Base-by-base conservation (phyloP, 2,888 invertebrate species). In the Leuctra nigra region DNA sequence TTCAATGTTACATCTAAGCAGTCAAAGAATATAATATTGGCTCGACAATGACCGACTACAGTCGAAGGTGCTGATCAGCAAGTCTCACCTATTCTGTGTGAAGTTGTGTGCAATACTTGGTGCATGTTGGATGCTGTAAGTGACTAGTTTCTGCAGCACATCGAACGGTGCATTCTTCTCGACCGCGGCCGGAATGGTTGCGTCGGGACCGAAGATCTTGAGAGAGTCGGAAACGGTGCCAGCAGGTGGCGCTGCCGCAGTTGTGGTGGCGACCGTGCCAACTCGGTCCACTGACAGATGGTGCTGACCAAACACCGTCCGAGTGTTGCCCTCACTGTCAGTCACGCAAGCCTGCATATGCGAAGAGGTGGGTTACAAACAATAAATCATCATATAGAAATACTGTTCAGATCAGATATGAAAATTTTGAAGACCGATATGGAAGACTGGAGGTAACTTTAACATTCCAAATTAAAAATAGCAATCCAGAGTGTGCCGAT, bases 301-400 rank as follows among this genome's bases (percentile, higher is more conserved):
- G 66, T 84, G 86, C 64, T 88, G 88, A 0, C 89, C 89, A 52
- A 81, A 70, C 9, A 81, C 80, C 4, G 75, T 72, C 56, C 78
- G 75, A 39, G 76, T 78, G 33, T 72, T 69, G 29, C 75, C 78
- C 7, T 72, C 74, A 62, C 74, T 77, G 64, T 84, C 79, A 16
- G 74, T 71, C 7, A 78, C 69, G 57, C 74, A 72, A 1, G 80
- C 80, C 71, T 72, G 63, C 4, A 63, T 3, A n/a, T n/a, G n/a
- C n/a, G n/a, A n/a, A n/a, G n/a, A n/a, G n/a, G n/a, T n/a, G n/a
- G n/a, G n/a, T n/a, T n/a, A n/a, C n/a, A n/a, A n/a, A n/a, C n/a
- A n/a, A n/a, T n/a, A n/a, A n/a, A n/a, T n/a, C n/a, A n/a, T n/a
- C n/a, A n/a, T n/a, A n/a, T n/a, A n/a, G n/a, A n/a, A n/a, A n/a